Conservation (phyloP, 1,140 invertebrate species). For the Notospermus geniculatus region DNA sequence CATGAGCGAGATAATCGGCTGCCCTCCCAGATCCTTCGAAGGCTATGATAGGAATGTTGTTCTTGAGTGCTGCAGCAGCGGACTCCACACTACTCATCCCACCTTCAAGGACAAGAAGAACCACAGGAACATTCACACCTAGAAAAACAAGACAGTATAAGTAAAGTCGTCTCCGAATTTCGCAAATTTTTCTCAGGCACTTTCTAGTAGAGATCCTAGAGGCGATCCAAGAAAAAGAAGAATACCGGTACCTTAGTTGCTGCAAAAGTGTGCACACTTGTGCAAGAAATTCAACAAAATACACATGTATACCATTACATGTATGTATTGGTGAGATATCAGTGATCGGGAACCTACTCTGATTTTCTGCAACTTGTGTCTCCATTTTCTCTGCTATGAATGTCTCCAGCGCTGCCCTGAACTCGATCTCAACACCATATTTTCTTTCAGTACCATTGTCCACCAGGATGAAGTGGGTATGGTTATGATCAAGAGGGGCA, state of each 20-base stretch:
- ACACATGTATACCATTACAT: too few relatives aligned
- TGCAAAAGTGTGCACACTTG: too few relatives aligned
- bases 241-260: background rate
- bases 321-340: too few relatives aligned
- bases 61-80: conserved; percentile 40
- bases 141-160: background rate
- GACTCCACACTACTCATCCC: conserved; percentile 52
- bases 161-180: too few relatives aligned
- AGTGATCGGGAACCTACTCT: conserved; percentile 25
- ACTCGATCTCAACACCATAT: conserved; percentile 52
- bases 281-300: too few relatives aligned
- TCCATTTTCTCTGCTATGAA: conserved; percentile 33
- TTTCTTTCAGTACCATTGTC: conserved; percentile 54
- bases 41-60: conserved; percentile 51
- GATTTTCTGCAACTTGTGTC: conserved; percentile 32
- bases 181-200: too few relatives aligned
- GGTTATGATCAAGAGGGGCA: conserved; percentile 52
- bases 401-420: conserved; percentile 41
- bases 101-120: conserved; percentile 55
- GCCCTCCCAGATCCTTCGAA: conserved; percentile 54
- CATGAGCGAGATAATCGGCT: conserved; percentile 53
- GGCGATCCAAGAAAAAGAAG: background rate
- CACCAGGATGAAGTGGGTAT: conserved; percentile 57
- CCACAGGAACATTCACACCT: conserved; percentile 47
- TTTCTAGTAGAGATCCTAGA: too few relatives aligned